Conservation (phyloP, 2,888 invertebrate species). For the Drosophila nigritarsus region DNA sequence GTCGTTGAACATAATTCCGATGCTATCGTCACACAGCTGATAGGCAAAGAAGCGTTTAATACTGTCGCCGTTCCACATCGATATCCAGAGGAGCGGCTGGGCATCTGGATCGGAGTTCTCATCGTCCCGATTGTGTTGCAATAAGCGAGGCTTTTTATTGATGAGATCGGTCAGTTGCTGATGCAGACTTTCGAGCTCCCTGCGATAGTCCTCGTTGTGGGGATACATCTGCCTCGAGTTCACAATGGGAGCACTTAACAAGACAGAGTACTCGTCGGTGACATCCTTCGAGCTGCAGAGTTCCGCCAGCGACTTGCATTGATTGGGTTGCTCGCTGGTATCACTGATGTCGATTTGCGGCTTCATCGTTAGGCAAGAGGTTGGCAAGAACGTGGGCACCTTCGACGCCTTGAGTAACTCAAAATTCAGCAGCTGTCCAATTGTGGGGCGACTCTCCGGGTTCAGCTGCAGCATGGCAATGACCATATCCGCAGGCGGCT, state of each 20-base stretch:
- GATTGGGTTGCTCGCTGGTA: conserved; percentile 68
- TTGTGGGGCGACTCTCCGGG: conserved; percentile 92
- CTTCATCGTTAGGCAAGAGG: conserved; percentile 96
- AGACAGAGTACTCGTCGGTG: too few relatives aligned
- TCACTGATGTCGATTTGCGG: conserved; percentile 88
- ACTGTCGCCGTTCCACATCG: conserved; percentile 99
- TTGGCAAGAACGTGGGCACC: conserved; percentile 93
- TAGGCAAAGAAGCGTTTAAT: conserved; percentile 99
- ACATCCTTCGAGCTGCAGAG: too few relatives aligned
- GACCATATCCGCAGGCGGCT: conserved; percentile 91
- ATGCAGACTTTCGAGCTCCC: conserved; percentile 29
- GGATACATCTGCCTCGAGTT: conserved; percentile 29
- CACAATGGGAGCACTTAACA: too few relatives aligned
- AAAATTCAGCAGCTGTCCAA: conserved; percentile 90
- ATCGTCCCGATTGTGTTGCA: conserved; percentile 88
- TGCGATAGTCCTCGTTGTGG: conserved; percentile 52
- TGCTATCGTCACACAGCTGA: conserved; percentile 98
- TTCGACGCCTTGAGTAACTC: conserved; percentile 91
- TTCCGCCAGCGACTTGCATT: conserved; percentile 75
- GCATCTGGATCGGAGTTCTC: conserved; percentile 98
- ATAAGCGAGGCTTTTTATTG: conserved; percentile 85
- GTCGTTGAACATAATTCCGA: conserved; percentile 99
- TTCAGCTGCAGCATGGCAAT: conserved; percentile 93
- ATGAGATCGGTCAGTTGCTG: conserved; percentile 81
- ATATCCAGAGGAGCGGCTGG: conserved; percentile 98